Evolutionary conservation across 2,888 invertebrate species (phyloP).

Genomic region (Amblyteles armatorius): DNA sequence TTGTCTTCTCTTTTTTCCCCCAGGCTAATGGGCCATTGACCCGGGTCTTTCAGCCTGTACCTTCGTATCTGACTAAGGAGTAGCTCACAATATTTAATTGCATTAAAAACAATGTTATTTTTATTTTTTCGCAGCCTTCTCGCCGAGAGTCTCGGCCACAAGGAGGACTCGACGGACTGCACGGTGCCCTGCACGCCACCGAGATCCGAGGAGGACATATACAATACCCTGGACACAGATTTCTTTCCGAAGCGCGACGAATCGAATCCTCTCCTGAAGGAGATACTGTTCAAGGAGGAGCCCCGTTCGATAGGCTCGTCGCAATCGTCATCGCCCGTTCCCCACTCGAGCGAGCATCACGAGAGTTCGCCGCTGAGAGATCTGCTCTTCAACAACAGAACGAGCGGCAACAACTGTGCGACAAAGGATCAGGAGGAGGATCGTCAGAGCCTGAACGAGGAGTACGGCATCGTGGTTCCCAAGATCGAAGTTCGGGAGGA

Average conservation of each 20-base stretch:
- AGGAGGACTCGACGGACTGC: constrained; percentile 83
- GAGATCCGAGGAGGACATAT: constrained; percentile 82
- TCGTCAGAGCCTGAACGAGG: constrained; percentile 68
- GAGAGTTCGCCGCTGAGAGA: constrained; percentile 79
- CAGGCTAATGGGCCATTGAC: no score
- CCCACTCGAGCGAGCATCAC: constrained; percentile 85
- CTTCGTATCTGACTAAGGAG: no score
- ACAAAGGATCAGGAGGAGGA: constrained; percentile 58
- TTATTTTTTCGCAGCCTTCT: constrained; percentile 75
- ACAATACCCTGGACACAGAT: constrained; percentile 82
- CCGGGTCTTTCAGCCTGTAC: no score
- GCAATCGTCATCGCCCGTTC: constrained; percentile 77
- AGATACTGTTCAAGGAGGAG: constrained; percentile 82
- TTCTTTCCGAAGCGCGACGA: constrained; percentile 81
- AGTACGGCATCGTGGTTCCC: constrained; percentile 59
- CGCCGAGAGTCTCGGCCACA: constrained; percentile 82
- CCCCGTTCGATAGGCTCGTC: constrained; percentile 73
- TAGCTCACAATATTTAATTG: not conserved
- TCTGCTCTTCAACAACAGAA: constrained; percentile 78
- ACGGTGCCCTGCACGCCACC: constrained; percentile 83
- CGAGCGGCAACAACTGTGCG: constrained; percentile 39
- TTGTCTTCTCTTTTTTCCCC: no score
- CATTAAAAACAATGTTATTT: no score
- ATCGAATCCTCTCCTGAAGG: constrained; percentile 80
- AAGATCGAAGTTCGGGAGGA: constrained; percentile 83